These are phyloP conservation scores for Periophthalmus magnuspinnatus DNA, from an alignment of 2,797 vertebrate genomes.

Conservation along the genomic window DNA sequence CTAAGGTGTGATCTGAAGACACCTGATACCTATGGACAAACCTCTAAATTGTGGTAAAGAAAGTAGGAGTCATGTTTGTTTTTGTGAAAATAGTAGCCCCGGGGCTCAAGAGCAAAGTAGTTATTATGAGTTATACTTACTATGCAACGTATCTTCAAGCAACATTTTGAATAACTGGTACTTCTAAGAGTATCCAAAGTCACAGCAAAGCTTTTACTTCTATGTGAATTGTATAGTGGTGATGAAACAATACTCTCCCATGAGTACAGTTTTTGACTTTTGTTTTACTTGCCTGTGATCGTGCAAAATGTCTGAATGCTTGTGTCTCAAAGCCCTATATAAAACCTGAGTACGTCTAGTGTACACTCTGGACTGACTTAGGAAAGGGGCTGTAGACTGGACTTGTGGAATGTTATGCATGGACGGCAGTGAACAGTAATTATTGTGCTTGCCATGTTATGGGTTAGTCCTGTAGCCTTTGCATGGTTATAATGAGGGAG, in stretches of 20 bases:
- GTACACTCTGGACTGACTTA: constrained; percentile 33
- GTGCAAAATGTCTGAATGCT: constrained; percentile 13
- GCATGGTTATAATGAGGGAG: constrained; percentile 60
- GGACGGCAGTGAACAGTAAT: constrained; percentile 73
- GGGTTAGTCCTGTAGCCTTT: constrained; percentile 61
- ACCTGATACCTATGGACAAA: constrained; percentile 35
- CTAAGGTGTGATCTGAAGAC: constrained; percentile 43
- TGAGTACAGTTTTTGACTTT: background rate
- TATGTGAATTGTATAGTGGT: background rate
- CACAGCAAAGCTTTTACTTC: background rate
- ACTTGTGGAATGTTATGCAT: constrained; percentile 77
- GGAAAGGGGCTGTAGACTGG: constrained; percentile 54
- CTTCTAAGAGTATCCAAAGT: background rate
- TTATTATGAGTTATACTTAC: background rate
- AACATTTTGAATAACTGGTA: background rate
- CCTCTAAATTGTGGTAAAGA: constrained; percentile 21
- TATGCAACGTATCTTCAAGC: background rate
- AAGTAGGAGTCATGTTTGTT: constrained; percentile 45
- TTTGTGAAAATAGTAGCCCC: constrained; percentile 57
- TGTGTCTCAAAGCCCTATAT: constrained; percentile 38
- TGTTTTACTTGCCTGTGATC: background rate
- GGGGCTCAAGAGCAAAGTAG: constrained; percentile 25
- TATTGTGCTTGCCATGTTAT: constrained; percentile 61
- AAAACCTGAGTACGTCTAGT: constrained; percentile 47
- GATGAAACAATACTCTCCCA: background rate